Evolutionary conservation across 2,888 invertebrate species (phyloP).

Genomic region (Erynnis tages): DNA sequence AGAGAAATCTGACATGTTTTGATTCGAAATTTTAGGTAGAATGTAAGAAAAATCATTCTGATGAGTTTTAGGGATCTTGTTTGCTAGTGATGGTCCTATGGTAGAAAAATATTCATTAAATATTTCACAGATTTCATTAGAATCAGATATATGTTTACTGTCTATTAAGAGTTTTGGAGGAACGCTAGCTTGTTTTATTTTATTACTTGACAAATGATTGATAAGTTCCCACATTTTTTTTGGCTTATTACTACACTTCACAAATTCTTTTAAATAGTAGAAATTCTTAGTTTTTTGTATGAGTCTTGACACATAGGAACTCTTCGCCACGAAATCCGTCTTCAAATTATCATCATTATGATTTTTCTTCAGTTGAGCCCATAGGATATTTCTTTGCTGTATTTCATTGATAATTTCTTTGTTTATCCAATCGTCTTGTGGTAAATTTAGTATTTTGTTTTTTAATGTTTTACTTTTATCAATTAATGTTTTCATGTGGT

Average conservation of each 20-base stretch:
- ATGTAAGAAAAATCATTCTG: background rate
- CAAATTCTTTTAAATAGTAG: slow-evolving; percentile 1
- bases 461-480: background rate
- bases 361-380: background rate
- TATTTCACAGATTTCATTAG: slow-evolving; percentile 1
- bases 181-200: background rate
- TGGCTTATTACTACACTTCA: slow-evolving; percentile 1
- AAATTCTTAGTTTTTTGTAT: slow-evolving; percentile 1
- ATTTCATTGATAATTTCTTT: background rate
- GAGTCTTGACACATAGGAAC: background rate
- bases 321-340: background rate
- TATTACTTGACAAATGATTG: background rate
- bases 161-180: slow-evolving; percentile 8
- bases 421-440: slow-evolving; percentile 6
- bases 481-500: background rate
- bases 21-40: background rate
- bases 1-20: background rate
- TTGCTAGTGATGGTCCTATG: slow-evolving; percentile 1
- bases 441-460: slow-evolving; percentile 1
- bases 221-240: slow-evolving; percentile 7
- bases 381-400: background rate
- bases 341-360: background rate
- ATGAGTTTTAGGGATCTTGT: background rate
- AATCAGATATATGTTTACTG: background rate
- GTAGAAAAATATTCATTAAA: slow-evolving; percentile 12